Evolutionary conservation across 2,888 invertebrate species (phyloP).

Genomic region (Microchrysa polita): DNA sequence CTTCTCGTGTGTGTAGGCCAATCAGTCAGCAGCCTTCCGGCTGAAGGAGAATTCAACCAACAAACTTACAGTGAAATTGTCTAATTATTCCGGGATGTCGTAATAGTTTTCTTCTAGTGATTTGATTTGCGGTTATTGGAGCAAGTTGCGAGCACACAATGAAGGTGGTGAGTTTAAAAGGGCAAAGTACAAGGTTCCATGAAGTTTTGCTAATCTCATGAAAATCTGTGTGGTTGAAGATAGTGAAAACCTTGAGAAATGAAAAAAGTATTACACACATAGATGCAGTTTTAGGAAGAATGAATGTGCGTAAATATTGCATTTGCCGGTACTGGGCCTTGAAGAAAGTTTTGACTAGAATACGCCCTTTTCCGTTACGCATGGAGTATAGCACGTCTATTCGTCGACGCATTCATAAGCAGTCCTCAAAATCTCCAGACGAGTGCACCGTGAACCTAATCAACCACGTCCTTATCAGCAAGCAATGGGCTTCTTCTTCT

Average conservation of each 20-base stretch:
- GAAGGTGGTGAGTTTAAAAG: slow-evolving; percentile 34
- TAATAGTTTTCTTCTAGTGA: background rate
- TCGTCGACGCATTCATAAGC: too few relatives aligned
- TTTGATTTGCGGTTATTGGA: background rate
- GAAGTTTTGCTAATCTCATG: background rate
- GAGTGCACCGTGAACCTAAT: too few relatives aligned
- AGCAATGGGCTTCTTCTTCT: too few relatives aligned
- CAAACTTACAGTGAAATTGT: background rate
- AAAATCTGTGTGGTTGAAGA: background rate
- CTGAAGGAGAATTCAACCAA: background rate
- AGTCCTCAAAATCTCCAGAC: too few relatives aligned
- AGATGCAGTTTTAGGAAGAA: too few relatives aligned
- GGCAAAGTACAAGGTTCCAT: slow-evolving; percentile 25
- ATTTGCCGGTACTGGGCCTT: too few relatives aligned
- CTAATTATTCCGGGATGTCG: background rate
- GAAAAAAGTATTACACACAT: background rate
- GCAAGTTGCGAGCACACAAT: background rate
- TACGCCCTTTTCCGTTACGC: too few relatives aligned
- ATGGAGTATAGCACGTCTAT: too few relatives aligned
- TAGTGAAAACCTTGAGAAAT: slow-evolving; percentile 3
- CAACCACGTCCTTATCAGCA: too few relatives aligned
- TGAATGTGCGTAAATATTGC: too few relatives aligned
- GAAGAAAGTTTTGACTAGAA: too few relatives aligned
- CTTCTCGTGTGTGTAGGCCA: too few relatives aligned
- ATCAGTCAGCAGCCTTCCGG: slow-evolving; percentile 30